Evolutionary conservation across 2,113 vertebrate species (phyloP).

Genomic region (Bombycilla garrulus): DNA sequence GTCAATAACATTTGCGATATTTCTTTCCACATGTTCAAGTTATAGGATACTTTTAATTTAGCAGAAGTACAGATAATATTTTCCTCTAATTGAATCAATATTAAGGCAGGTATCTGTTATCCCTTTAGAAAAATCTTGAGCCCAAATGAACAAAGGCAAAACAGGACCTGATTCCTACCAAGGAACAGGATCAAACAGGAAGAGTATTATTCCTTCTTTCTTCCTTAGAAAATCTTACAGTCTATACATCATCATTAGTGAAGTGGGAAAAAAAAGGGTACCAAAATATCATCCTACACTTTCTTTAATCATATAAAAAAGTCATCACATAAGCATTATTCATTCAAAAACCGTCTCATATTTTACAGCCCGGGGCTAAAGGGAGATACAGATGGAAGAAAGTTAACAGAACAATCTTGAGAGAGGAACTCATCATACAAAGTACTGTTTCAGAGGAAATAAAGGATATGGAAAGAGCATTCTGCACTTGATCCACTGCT

Average conservation of each 20-base stretch:
- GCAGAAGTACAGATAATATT: not conserved
- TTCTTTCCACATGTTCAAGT: not conserved
- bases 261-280: not conserved
- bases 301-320: conserved; percentile 51
- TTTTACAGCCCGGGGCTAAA: conserved; percentile 39
- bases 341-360: conserved; percentile 56
- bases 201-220: not conserved
- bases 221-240: not conserved
- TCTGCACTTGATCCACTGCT: not conserved
- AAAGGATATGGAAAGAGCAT: not conserved
- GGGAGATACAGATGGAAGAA: conserved; percentile 35
- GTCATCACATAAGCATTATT: conserved; percentile 55
- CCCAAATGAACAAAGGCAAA: not conserved
- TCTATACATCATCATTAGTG: conserved; percentile 26
- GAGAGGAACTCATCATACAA: conserved; percentile 23
- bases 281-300: conserved; percentile 41
- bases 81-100: not conserved
- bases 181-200: not conserved
- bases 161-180: not conserved
- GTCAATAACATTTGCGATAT: not conserved
- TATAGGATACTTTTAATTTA: not conserved
- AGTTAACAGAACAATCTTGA: conserved; percentile 32
- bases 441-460: conserved; percentile 46
- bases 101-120: not conserved
- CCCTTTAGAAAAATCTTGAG: not conserved